Evolutionary conservation across 2,888 invertebrate species (phyloP), one percentile per base, ranked within the genome.

Genomic region (Conus canariensis): DNA sequence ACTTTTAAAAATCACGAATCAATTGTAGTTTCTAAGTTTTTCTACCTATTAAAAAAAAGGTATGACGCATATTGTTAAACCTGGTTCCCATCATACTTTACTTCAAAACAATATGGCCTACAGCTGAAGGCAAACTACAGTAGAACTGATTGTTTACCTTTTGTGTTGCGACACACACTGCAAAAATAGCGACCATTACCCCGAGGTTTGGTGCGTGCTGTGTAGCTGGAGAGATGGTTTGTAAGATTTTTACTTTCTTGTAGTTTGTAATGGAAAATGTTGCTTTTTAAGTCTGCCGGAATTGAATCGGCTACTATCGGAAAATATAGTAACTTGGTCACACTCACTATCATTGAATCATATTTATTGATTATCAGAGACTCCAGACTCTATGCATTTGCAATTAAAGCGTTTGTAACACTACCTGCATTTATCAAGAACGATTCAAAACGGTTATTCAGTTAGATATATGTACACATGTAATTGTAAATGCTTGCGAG

Each of bases 171-270:
- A 74, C 85, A 59, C 70, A 92, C 67, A 85, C 90, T 87, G 91
- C 91, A 89, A 92, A 92, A 87, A 92, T 92, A 92, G 91, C 92
- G 87, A 90, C 90, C 77, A 89, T 92, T 70, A 90, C 91, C 89
- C 91, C 91, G 30, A 90, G 90, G n/a, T 90, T 92, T 91, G 90
- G 92, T 90, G 92, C 92, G 91, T 92, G 92, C 88, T 92, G 92
- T 90, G 92, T 90, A 91, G 92, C 90, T 85, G 92, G 92, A 92
- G 92, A 92, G 90, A 92, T 92, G 92, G 92, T 92, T 80, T 22
- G 90, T 85, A 85, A 60, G 14, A 16, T 85, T 60, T n/a, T 19
- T 83, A 58, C 22, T 58, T 58, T 19, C 10, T n/a, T 10, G 83
- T 58, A 5, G 56, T 19, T 14, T 83, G n/a, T 56, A 10, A 80